phyloP scores from a whole-genome alignment of 2,888 invertebrate species.

The Morpho deidamia region DNA sequence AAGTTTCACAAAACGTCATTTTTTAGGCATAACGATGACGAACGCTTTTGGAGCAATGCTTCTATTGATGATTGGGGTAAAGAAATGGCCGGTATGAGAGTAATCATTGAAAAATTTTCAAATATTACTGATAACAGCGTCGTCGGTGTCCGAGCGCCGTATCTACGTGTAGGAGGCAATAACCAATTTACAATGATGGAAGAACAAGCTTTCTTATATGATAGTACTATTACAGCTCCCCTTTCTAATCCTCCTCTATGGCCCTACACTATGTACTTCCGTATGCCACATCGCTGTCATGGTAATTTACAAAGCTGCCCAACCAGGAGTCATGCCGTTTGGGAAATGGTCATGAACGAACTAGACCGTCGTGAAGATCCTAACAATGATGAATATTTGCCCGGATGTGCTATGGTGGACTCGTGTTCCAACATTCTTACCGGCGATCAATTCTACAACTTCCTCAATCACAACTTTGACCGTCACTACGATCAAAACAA shows the following conservation, averaged over 20 bases:
- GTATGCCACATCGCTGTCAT: slow-evolving; percentile 96
- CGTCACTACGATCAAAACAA: slow-evolving; percentile 94
- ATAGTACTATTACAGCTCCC: slow-evolving; percentile 96
- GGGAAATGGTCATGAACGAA: slow-evolving; percentile 98
- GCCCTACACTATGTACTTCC: slow-evolving; percentile 99
- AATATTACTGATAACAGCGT: slow-evolving; percentile 95
- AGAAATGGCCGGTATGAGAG: slow-evolving; percentile 96
- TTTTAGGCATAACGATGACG: slow-evolving; percentile 91
- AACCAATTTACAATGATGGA: slow-evolving; percentile 99
- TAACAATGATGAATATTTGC: slow-evolving; percentile 90
- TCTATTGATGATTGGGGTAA: slow-evolving; percentile 95
- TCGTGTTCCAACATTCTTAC: slow-evolving; percentile 95
- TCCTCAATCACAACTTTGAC: slow-evolving; percentile 95
- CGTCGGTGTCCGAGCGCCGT: slow-evolving; percentile 93
- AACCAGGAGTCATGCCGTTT: slow-evolving; percentile 94
- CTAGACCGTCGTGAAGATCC: slow-evolving; percentile 95
- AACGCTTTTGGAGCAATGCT: slow-evolving; percentile 95
- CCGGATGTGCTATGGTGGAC: slow-evolving; percentile 96
- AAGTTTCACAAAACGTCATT: slow-evolving; percentile 17
- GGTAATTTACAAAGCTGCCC: slow-evolving; percentile 95
- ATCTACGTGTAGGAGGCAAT: slow-evolving; percentile 94
- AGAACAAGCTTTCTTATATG: slow-evolving; percentile 96
- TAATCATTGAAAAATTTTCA: slow-evolving; percentile 92
- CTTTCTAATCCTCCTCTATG: slow-evolving; percentile 94
- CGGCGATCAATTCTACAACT: slow-evolving; percentile 96